Evolutionary conservation across 2,113 vertebrate species (phyloP).

Genomic region (Ammodytes dubius): DNA sequence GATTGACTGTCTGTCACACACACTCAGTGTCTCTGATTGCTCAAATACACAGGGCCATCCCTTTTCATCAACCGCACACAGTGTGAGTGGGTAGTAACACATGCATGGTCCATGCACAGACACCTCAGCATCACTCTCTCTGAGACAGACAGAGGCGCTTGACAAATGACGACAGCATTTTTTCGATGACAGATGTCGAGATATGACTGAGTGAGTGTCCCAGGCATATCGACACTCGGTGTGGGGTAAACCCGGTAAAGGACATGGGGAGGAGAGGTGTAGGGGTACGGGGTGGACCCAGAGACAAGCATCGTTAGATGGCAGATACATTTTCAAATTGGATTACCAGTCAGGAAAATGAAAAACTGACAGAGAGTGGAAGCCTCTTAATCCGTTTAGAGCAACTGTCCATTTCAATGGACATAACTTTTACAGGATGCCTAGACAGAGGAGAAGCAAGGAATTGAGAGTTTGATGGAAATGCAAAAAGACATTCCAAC

Average conservation of each 20-base stretch:
- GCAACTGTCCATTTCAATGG: no score
- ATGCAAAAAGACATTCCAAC: no score
- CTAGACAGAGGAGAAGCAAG: no score
- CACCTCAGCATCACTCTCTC: constrained; percentile 57
- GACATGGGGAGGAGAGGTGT: neutral
- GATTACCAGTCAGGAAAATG: constrained; percentile 42
- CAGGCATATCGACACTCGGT: constrained; percentile 36
- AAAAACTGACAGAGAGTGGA: constrained; percentile 17
- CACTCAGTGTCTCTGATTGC: constrained; percentile 66
- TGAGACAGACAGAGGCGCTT: constrained; percentile 54
- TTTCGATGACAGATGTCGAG: constrained; percentile 64
- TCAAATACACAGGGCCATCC: constrained; percentile 68
- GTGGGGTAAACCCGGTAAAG: constrained; percentile 24
- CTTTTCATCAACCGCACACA: constrained; percentile 64
- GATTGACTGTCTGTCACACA: constrained; percentile 83
- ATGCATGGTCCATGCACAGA: constrained; percentile 52
- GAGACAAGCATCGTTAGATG: constrained; percentile 4
- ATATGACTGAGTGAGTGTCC: constrained; percentile 56
- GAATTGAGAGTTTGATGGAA: no score
- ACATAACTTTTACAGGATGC: no score
- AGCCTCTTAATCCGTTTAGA: neutral
- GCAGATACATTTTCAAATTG: constrained; percentile 43
- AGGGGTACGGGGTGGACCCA: constrained; percentile 3
- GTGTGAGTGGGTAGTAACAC: neutral
- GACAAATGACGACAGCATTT: constrained; percentile 74